These are phyloP conservation scores for Drosophila ustulata DNA, from an alignment of 2,888 invertebrate genomes.

Conservation along the genomic window DNA sequence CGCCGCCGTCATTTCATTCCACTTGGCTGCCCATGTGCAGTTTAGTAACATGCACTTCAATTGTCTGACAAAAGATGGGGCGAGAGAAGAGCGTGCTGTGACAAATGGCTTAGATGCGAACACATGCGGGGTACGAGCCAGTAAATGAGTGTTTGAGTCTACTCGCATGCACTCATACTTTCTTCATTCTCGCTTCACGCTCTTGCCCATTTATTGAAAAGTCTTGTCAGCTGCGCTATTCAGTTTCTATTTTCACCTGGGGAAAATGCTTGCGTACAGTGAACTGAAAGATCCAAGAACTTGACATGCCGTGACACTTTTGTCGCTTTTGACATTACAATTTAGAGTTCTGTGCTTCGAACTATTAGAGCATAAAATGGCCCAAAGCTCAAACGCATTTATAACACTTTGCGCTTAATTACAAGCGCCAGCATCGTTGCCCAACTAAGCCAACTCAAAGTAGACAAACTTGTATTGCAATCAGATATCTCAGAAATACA, in stretches of 20 bases:
- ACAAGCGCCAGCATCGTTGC: constrained; percentile 46
- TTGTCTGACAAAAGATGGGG: constrained; percentile 29
- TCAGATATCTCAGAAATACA: constrained; percentile 79
- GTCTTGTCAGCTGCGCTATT: constrained; percentile 25
- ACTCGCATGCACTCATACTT: constrained; percentile 38
- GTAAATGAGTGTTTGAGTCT: constrained; percentile 1
- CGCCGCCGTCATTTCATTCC: constrained; percentile 43
- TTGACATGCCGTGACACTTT: constrained; percentile 39
- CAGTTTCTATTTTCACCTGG: constrained; percentile 39
- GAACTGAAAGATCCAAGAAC: constrained; percentile 26
- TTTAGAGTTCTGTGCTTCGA: constrained; percentile 30
- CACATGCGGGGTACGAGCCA: constrained; percentile 7
- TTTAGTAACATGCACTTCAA: constrained; percentile 30
- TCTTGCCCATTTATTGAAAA: constrained; percentile 66
- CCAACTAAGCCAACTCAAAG: constrained; percentile 22
- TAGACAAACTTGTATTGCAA: background rate
- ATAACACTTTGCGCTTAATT: constrained; percentile 38
- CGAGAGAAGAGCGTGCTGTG: constrained; percentile 15
- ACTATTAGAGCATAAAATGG: constrained; percentile 71
- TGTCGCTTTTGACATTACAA: constrained; percentile 51
- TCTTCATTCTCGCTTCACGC: constrained; percentile 74
- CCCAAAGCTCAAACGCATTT: constrained; percentile 29
- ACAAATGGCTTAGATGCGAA: constrained; percentile 44
- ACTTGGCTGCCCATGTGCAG: constrained; percentile 55
- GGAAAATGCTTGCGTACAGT: constrained; percentile 19